phyloP scores from a whole-genome alignment of 2,113 vertebrate genomes.

The Clarias gariepinus region DNA sequence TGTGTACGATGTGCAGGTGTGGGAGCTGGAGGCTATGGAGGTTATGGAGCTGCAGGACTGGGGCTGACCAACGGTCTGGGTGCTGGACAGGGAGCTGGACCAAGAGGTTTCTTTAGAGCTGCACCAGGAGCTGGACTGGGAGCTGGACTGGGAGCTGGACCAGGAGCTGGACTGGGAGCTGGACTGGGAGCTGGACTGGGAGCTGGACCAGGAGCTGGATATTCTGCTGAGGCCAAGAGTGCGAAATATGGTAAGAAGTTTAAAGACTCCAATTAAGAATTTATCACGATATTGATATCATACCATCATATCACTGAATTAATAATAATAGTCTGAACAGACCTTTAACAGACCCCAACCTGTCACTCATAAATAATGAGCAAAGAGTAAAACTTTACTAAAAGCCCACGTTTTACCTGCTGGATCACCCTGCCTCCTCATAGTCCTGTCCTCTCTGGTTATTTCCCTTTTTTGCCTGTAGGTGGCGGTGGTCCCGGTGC shows the following conservation, averaged over 20 bases:
- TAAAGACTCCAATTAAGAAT: background rate
- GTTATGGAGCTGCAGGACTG: slow-evolving; percentile 50
- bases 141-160: slow-evolving; percentile 29
- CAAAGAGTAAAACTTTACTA: background rate
- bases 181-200: slow-evolving; percentile 48
- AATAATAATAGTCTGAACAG: background rate
- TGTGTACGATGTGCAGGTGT: slow-evolving; percentile 52
- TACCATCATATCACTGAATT: background rate
- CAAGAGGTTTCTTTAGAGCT: slow-evolving; percentile 50
- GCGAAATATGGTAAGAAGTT: slow-evolving; percentile 64
- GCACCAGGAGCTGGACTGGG: slow-evolving; percentile 58
- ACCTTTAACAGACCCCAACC: background rate
- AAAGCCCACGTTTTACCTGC: background rate
- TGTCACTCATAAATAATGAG: background rate
- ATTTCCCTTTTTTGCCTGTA: slow-evolving; percentile 45
- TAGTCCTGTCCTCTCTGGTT: no score
- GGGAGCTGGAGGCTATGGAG: slow-evolving; percentile 58
- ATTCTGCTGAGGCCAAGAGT: slow-evolving; percentile 38
- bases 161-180: slow-evolving; percentile 47
- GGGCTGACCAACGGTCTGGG: slow-evolving; percentile 41
- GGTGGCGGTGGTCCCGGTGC: slow-evolving; percentile 51
- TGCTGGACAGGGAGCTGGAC: background rate
- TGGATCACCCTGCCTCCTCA: no score
- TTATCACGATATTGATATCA: background rate
- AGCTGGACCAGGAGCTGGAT: slow-evolving; percentile 21